These are phyloP conservation scores for Nettapus auritus DNA, from an alignment of 2,113 vertebrate species.

Conservation along the genomic window DNA sequence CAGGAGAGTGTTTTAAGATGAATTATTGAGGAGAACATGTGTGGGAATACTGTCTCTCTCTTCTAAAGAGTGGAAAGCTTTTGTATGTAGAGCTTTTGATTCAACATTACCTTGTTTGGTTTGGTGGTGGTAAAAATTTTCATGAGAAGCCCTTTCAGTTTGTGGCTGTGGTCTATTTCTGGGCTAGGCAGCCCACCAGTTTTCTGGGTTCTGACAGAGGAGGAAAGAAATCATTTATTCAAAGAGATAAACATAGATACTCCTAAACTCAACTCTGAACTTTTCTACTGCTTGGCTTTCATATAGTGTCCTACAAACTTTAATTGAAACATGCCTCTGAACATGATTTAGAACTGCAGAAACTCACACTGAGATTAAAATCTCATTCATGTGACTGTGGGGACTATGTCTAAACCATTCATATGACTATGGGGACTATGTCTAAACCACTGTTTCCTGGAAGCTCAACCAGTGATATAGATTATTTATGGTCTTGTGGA, in stretches of 20 bases:
- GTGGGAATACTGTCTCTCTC: background rate
- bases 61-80: background rate
- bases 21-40: background rate
- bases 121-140: background rate
- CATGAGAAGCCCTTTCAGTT: background rate
- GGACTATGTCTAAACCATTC: background rate
- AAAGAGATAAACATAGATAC: background rate
- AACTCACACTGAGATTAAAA: background rate
- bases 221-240: background rate
- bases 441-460: background rate
- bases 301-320: rapidly evolving
- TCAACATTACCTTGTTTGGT: background rate
- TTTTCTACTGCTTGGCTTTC: background rate
- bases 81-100: background rate
- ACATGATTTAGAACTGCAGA: background rate
- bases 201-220: rapidly evolving
- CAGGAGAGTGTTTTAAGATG: background rate
- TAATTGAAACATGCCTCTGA: background rate
- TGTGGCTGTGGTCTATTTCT: rapidly evolving
- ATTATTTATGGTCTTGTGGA: background rate
- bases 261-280: background rate
- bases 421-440: background rate
- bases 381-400: background rate
- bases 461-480: background rate
- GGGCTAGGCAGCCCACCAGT: background rate